Percentiles rank a stretch among this genome's conserved stretches.
These are phyloP conservation scores for Acomys russatus DNA, from an alignment of 2,797 vertebrate genomes.

Conservation along the genomic window DNA sequence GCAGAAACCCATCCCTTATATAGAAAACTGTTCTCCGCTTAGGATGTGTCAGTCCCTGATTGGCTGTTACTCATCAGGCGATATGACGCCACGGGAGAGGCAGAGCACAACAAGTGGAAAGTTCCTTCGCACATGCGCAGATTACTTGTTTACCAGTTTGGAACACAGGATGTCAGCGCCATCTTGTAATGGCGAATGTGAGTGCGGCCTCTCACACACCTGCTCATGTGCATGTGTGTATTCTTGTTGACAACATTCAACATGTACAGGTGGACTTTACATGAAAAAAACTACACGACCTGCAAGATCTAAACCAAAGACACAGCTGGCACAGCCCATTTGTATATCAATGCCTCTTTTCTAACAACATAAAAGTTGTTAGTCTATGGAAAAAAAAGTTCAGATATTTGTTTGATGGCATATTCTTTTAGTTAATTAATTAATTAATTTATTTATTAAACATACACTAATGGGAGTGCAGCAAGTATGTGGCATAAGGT, in stretches of 20 bases:
- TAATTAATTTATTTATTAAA: background rate
- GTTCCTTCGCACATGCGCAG: no score
- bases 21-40: no score
- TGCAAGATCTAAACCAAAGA: background rate
- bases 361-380: background rate
- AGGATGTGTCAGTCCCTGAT: no score
- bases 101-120: no score
- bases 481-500: background rate
- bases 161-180: no score
- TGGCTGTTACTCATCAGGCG: no score
- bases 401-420: background rate
- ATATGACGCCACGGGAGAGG: no score
- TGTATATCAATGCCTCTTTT: background rate
- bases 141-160: no score
- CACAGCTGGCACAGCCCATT: background rate
- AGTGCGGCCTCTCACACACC: no score
- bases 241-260: background rate
- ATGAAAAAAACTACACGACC: background rate
- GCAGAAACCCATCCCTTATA: no score
- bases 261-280: constrained; percentile 16
- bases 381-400: constrained; percentile 8
- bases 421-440: background rate
- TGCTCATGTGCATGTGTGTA: background rate
- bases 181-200: no score
- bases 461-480: no score